These are phyloP conservation scores for Isotomurus palustris DNA, from an alignment of 2,888 invertebrate species.

Conservation along the genomic window DNA sequence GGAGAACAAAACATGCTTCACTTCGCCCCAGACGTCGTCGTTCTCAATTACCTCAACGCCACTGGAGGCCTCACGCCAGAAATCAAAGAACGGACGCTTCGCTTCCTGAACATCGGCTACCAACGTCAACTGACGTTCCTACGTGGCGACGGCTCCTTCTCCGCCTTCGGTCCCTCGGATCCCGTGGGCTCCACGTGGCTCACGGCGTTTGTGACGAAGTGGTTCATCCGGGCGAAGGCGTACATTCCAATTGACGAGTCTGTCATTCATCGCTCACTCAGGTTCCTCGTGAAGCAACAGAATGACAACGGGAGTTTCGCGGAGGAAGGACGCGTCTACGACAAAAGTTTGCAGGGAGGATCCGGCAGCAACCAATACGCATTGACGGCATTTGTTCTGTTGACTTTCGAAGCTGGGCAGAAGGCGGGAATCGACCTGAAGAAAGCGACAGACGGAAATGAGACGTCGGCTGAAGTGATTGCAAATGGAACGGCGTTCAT, in stretches of 20 bases:
- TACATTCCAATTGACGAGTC: conserved; percentile 66
- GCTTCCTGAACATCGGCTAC: conserved; percentile 74
- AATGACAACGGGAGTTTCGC: conserved; percentile 65
- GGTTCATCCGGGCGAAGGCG: conserved; percentile 66
- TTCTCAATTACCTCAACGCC: conserved; percentile 29
- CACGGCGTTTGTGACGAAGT: conserved; percentile 76
- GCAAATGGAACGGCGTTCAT: neutral
- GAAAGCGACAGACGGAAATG: too few relatives aligned
- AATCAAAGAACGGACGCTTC: conserved; percentile 20
- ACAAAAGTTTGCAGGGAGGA: conserved; percentile 69
- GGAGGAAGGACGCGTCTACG: conserved; percentile 64
- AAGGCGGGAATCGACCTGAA: conserved; percentile 5
- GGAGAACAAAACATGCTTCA: conserved; percentile 42
- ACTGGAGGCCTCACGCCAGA: conserved; percentile 13
- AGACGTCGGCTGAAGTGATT: neutral
- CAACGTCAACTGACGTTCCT: conserved; percentile 85
- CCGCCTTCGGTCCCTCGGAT: conserved; percentile 71
- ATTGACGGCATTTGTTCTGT: conserved; percentile 25
- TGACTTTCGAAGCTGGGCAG: conserved; percentile 21
- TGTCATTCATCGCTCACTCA: conserved; percentile 62
- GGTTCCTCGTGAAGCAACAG: conserved; percentile 71
- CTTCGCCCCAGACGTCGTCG: conserved; percentile 34
- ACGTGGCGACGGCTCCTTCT: conserved; percentile 81
- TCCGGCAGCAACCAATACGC: conserved; percentile 12
- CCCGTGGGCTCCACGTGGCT: conserved; percentile 74